Evolutionary conservation across 1,140 invertebrate species (phyloP).

Genomic region (Sycobia sp.): DNA sequence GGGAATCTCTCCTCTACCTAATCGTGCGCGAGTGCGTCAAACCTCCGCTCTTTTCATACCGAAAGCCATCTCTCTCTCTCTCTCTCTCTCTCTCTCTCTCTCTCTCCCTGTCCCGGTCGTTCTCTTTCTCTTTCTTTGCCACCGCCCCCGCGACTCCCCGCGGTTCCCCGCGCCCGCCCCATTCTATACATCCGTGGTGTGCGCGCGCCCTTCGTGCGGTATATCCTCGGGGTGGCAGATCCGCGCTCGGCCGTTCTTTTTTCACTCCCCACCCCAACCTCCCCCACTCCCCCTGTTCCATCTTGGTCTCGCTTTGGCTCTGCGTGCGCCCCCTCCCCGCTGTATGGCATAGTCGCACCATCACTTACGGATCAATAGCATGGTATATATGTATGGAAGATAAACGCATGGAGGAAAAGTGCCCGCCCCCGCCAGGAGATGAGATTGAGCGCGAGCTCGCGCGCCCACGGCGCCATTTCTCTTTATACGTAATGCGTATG

Average conservation of each 20-base stretch:
- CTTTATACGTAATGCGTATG: no score
- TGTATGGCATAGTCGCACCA: no score
- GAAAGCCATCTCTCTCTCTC: slow-evolving; percentile 7
- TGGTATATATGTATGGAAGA: slow-evolving; percentile 54
- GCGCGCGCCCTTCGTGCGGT: no score
- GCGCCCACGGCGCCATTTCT: slow-evolving; percentile 12
- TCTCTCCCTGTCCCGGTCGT: background rate
- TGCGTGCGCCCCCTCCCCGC: no score
- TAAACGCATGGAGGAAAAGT: slow-evolving; percentile 33
- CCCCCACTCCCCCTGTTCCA: no score
- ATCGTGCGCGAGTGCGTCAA: slow-evolving; percentile 48
- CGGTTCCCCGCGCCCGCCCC: background rate
- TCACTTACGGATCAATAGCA: slow-evolving; percentile 57
- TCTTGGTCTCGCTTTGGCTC: no score
- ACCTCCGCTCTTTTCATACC: slow-evolving; percentile 39
- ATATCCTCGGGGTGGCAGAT: slow-evolving; percentile 34
- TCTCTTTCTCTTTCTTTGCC: background rate
- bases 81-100: background rate
- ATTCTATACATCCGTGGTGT: no score
- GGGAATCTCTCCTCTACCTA: slow-evolving; percentile 40
- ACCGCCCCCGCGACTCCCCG: background rate
- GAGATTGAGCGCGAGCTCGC: slow-evolving; percentile 23
- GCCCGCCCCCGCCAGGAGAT: slow-evolving; percentile 12
- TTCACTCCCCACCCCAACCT: no score
- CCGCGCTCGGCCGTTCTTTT: no score